Conservation (phyloP, 2,888 invertebrate genomes). For the Megamerina dolium region DNA sequence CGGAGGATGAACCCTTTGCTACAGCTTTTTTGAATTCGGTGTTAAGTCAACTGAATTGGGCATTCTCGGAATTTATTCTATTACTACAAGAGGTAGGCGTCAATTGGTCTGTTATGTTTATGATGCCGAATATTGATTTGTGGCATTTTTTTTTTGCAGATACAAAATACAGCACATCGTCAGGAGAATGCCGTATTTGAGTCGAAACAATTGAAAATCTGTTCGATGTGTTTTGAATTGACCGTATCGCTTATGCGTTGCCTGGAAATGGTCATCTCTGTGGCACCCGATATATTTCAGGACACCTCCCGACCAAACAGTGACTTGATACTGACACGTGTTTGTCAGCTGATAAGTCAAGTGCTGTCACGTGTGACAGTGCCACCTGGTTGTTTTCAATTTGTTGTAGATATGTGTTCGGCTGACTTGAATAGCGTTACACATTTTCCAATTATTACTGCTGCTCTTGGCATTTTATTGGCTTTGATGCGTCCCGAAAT, state of each 20-base stretch:
- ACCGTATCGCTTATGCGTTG: conserved; percentile 71
- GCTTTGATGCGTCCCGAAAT: conserved; percentile 55
- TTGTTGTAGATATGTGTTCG: conserved; percentile 57
- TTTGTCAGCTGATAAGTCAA: conserved; percentile 70
- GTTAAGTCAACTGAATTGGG: conserved; percentile 79
- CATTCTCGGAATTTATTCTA: conserved; percentile 80
- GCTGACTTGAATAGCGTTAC: conserved; percentile 62
- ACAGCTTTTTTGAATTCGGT: conserved; percentile 70
- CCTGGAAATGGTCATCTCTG: conserved; percentile 68
- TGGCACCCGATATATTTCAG: conserved; percentile 61
- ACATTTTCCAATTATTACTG: conserved; percentile 62
- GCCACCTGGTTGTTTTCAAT: conserved; percentile 62
- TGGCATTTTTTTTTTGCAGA: conserved; percentile 40
- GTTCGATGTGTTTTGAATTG: conserved; percentile 78
- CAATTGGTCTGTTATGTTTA: neutral
- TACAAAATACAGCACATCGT: conserved; percentile 58
- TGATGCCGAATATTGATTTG: neutral
- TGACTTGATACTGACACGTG: conserved; percentile 65
- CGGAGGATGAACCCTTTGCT: conserved; percentile 58
- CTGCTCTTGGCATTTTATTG: conserved; percentile 60
- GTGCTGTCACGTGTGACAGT: conserved; percentile 72
- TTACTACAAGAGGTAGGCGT: conserved; percentile 68
- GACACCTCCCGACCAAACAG: conserved; percentile 62
- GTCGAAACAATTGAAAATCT: conserved; percentile 70
- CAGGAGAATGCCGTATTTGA: conserved; percentile 59